These are phyloP conservation scores for Eucidaris tribuloides DNA, from an alignment of 35 echinoderm and acorn worm genomes.

Conservation along the genomic window DNA sequence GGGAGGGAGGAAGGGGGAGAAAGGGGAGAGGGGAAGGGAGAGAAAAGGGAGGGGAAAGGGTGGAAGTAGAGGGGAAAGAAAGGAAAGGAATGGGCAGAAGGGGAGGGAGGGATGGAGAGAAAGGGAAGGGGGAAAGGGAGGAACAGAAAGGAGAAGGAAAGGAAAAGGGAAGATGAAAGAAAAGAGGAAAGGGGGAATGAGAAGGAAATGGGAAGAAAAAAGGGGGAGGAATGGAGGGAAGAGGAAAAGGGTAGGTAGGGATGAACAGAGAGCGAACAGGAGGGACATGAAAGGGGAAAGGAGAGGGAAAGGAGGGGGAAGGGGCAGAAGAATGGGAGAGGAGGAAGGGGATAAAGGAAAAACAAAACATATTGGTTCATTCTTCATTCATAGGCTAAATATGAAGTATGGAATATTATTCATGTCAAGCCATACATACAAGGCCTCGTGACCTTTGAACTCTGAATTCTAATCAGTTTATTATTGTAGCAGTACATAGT, in stretches of 20 bases:
- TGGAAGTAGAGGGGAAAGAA: neutral
- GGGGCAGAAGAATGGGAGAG: neutral
- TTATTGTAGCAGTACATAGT: too few species aligned
- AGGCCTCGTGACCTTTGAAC: too few species aligned
- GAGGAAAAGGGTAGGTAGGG: neutral
- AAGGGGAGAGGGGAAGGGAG: neutral
- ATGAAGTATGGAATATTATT: too few species aligned
- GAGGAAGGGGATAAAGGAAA: neutral
- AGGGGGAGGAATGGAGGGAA: neutral
- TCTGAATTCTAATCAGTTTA: too few species aligned
- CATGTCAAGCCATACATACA: too few species aligned
- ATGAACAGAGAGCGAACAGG: neutral
- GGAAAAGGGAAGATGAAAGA: neutral
- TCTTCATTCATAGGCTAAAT: too few species aligned
- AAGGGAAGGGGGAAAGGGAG: neutral
- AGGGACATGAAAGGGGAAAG: neutral
- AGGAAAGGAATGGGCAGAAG: neutral
- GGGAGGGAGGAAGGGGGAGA: neutral
- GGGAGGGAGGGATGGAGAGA: neutral
- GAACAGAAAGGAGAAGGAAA: neutral
- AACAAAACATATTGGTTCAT: too few species aligned
- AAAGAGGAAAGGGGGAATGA: neutral
- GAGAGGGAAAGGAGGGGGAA: neutral
- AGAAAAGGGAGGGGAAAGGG: neutral
- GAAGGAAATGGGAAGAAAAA: neutral